Evolutionary conservation across 2,888 invertebrate genomes (phyloP).

Genomic region (Lathronympha strigana): DNA sequence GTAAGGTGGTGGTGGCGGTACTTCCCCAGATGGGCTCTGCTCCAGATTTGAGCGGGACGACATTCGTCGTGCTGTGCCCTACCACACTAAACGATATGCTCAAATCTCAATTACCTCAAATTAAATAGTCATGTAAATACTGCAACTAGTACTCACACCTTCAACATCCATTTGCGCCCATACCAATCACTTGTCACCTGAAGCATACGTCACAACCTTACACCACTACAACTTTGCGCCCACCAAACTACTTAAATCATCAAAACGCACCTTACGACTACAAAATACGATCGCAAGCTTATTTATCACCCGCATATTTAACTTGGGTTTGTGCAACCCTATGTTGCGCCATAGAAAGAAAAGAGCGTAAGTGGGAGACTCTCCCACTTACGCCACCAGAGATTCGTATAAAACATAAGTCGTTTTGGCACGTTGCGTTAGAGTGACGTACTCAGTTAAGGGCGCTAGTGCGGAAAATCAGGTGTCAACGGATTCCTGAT

Average conservation of each 20-base stretch:
- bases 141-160: constrained; percentile 19
- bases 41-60: too few species aligned
- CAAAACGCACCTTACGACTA: constrained; percentile 40
- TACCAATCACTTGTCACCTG: constrained; percentile 52
- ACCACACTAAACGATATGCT: too few species aligned
- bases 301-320: constrained; percentile 34
- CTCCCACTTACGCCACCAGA: too few species aligned
- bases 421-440: constrained; percentile 54
- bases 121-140: constrained; percentile 5
- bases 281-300: constrained; percentile 2
- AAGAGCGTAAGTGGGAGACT: constrained; percentile 14
- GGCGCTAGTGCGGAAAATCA: constrained; percentile 76
- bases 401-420: neutral
- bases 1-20: too few species aligned
- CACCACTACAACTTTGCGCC: constrained; percentile 26
- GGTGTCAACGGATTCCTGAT: constrained; percentile 66
- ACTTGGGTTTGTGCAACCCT: constrained; percentile 48
- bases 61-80: too few species aligned
- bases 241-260: constrained; percentile 24
- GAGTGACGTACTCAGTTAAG: constrained; percentile 41
- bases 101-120: too few species aligned
- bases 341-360: constrained; percentile 38
- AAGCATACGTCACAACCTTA: constrained; percentile 50
- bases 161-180: constrained; percentile 38
- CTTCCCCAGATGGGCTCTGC: too few species aligned